Evolutionary conservation across 2,888 invertebrate species (phyloP), one percentile per base, ranked within the genome.

Genomic region (Heliconius aoede): DNA sequence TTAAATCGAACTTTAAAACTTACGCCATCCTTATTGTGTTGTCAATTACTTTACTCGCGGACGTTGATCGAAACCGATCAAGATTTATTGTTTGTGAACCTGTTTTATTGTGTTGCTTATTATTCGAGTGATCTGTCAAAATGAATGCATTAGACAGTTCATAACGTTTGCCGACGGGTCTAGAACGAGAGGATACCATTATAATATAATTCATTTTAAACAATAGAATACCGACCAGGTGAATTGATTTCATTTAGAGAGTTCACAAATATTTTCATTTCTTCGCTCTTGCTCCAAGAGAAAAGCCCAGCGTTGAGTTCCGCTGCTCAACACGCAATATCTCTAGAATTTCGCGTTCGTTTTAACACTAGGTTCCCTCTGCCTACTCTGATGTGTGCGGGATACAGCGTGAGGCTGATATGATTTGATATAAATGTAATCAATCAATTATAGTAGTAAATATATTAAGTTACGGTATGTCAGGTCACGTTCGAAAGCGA

Each of bases 1-100:
- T 79, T 79, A 74, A 79, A 72, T 75, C 62, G 77, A 76, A 36
- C 69, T 72, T 73, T 64, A 73, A 62, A 73, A 58, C 46, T 62
- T 71, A 69, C 32, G 24, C 55, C 40, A 28, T 67, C 40, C 40
- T 55, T 18, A 72, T 72, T 72, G 72, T 72, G 26, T 61, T 72
- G 72, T 72, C 72, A 72, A 72, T 72, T 72, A 72, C 36, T 72
- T 61, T 21, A 40, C 36, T 60, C 61, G 26, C 26, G 28, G 60
- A 61, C 72, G 40, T 72, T 72, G 72, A 72, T 72, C 60, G 60
- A 60, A 32, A 72, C 26, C 71, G 71, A 72, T 72, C 58, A 60
- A 72, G 40, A 72, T 72, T 72, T 72, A 72, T n/a, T 40, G 36
- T 40, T 72, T 18, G 60, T 11, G 61, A 61, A 61, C 72, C 40